phyloP scores from a whole-genome alignment of 2,888 invertebrate species.

The Lasioglossum morio region DNA sequence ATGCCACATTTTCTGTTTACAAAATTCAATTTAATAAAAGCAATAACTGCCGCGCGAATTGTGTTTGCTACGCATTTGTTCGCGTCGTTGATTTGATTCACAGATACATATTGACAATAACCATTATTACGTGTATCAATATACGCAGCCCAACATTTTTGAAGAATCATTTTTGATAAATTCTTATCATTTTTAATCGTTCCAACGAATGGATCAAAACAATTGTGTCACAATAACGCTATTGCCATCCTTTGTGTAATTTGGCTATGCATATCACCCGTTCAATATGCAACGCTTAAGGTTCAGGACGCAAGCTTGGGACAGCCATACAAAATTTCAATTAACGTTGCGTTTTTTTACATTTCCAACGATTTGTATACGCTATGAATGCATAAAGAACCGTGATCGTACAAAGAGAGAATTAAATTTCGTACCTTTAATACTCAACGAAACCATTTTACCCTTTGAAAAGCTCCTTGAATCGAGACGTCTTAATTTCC shows the following conservation, averaged over 20 bases:
- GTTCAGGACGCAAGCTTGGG: neutral
- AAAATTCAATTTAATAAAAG: neutral
- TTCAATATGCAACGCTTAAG: neutral
- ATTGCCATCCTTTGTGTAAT: neutral
- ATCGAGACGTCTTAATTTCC: slow-evolving; percentile 1
- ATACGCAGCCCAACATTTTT: neutral
- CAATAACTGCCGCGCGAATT: no score
- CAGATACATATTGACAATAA: neutral
- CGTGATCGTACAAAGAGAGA: neutral
- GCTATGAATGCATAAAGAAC: neutral
- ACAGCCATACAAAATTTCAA: neutral
- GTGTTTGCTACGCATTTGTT: neutral
- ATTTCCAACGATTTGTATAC: neutral
- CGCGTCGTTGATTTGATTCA: neutral
- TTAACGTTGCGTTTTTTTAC: neutral
- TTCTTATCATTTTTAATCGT: neutral
- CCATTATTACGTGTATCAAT: neutral
- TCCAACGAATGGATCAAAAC: neutral
- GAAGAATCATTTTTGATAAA: neutral
- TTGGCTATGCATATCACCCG: neutral
- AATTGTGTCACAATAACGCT: neutral
- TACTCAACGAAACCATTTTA: neutral
- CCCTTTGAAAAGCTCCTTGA: slow-evolving; percentile 19
- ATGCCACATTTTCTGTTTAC: neutral
- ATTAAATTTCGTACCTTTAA: neutral